These are phyloP conservation scores for Porites australiensis DNA, from an alignment of 64 coral and sea anemone genomes.

Conservation along the genomic window DNA sequence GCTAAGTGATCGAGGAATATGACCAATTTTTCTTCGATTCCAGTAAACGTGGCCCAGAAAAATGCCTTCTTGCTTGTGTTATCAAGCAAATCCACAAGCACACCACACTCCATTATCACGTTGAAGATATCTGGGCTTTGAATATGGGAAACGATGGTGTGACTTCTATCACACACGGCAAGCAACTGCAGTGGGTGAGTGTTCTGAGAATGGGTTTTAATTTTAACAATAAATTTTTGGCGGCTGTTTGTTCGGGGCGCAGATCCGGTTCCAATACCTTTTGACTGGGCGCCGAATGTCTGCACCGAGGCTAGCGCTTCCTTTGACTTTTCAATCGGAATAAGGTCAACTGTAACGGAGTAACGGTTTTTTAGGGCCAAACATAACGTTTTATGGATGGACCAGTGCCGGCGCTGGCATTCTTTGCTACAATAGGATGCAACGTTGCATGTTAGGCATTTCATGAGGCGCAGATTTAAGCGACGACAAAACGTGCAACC, in stretches of 20 bases:
- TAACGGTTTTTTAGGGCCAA: constrained; percentile 23
- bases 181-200: constrained; percentile 69
- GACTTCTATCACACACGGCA: constrained; percentile 61
- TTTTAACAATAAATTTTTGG: constrained; percentile 71
- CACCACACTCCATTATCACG: constrained; percentile 93
- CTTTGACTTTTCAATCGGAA: neutral
- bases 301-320: neutral
- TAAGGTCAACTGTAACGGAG: constrained; percentile 30
- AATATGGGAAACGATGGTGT: constrained; percentile 42
- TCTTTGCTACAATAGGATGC: constrained; percentile 58
- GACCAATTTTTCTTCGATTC: constrained; percentile 14
- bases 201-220: constrained; percentile 68
- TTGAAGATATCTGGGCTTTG: constrained; percentile 84
- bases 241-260: constrained; percentile 58
- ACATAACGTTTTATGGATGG: constrained; percentile 67
- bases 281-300: constrained; percentile 67
- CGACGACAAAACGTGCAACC: constrained; percentile 64
- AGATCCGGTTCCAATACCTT: constrained; percentile 64
- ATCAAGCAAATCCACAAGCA: constrained; percentile 52
- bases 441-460: constrained; percentile 38
- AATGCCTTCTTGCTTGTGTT: constrained; percentile 70
- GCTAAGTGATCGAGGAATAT: constrained; percentile 54
- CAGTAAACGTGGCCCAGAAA: constrained; percentile 61
- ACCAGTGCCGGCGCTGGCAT: constrained; percentile 53
- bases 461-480: neutral